Base-by-base conservation (phyloP, 2,113 vertebrate species). In the Leptodactylus fuscus region DNA sequence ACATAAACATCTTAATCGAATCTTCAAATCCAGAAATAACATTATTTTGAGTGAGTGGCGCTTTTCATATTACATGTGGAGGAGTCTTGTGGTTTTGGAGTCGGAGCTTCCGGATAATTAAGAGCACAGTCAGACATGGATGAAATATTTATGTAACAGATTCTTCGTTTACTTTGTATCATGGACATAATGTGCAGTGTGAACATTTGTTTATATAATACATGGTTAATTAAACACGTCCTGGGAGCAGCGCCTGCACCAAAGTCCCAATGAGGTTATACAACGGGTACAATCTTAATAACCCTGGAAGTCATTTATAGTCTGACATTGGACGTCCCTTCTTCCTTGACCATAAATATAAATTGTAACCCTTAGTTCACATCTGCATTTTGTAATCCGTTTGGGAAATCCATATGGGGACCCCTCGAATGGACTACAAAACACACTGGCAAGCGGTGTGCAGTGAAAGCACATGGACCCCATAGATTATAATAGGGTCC, bases 1-100 rank as follows among this genome's bases (percentile, higher is more conserved):
- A 62, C 38, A 62, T 62, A 44, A 60, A 60, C 53, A 80, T 80
- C 36, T 80, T 62, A 62, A 44, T 76, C 60, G 38, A 44, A 55
- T 41, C 77, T 80, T 80, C 53, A 62, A 18, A 41, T 38, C 13
- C 8, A 32, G 22, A 80, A 80, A 62, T 44, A 76, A 76, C 44
- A 76, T 76, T 51, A 44, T 80, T 60, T 60, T 62, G 15, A n/a
- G n/a, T 24, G 62, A 80, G 36, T 38, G 22, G 44, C 36, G 36
- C 44, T 18, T 80, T 58, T 80, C 32, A 60, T 10, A 9, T 60
- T 60, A 27, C 53, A 62, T 44, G 6, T 80, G 36, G 34, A 80
- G 32, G 77, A 62, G 51, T 24, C 22, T 44, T 44, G 53, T 60
- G 20, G 2, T 55, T 13, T 22, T 24, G 8, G 34, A 5, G 24